These are phyloP conservation scores for Uropsilus gracilis DNA, from an alignment of 2,113 vertebrate genomes.

Conservation along the genomic window DNA sequence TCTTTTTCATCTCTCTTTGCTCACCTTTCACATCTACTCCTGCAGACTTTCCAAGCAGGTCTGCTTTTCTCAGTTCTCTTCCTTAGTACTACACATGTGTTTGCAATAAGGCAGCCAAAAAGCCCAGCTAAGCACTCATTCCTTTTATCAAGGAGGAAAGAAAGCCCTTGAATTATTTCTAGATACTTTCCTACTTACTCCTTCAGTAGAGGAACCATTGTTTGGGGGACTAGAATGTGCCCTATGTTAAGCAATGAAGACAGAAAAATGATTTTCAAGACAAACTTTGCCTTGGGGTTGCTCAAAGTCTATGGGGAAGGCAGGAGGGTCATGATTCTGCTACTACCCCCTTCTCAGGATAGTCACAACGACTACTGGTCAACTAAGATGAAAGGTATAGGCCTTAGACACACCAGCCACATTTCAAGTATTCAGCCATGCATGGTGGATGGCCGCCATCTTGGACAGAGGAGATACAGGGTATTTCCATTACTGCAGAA, in stretches of 20 bases:
- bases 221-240: neutral
- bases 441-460: neutral
- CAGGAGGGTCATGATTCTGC: neutral
- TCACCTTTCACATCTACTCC: neutral
- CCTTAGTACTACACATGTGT: fast-evolving
- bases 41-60: neutral
- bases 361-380: neutral
- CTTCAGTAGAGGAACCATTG: neutral
- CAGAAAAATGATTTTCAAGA: neutral
- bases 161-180: neutral
- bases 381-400: neutral
- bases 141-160: neutral
- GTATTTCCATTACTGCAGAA: neutral
- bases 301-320: neutral
- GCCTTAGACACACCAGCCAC: neutral
- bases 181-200: neutral
- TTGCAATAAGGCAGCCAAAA: neutral
- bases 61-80: neutral
- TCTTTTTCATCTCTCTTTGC: neutral
- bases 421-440: neutral
- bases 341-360: neutral
- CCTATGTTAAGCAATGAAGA: neutral
- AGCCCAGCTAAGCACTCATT: neutral
- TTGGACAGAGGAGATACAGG: neutral
- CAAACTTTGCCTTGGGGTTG: neutral